Evolutionary conservation across 1,140 invertebrate species (phyloP), one percentile per base, ranked within the genome.

Genomic region (Drepana arcuata): DNA sequence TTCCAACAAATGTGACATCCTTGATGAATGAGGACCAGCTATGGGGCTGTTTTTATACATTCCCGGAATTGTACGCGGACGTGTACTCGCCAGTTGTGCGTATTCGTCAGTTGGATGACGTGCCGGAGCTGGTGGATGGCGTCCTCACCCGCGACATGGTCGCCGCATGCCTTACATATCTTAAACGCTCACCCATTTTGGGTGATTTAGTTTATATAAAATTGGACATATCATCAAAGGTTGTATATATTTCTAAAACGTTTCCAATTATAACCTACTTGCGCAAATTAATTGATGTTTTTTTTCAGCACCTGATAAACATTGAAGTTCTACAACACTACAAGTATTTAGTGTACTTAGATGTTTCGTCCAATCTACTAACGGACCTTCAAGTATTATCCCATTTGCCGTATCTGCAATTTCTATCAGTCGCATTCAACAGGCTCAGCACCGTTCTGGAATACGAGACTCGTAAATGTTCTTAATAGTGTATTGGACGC

Each of bases 11-110:
- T 43, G 49, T 75, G 13, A 79, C 72, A 4, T 18, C 57, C 6
- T 43, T 77, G 2, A 64, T 79, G 59, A 73, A 79, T 38, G 72
- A 77, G 37, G 56, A 66, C 6, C 60, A 75, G 24, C 47, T 63
- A 14, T 82, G 77, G 77, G 74, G 74, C 13, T 72, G 69, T 47
- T 82, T 74, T 48, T 82, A 79, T 47, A 66, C 46, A 10, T 75
- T 79, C 18, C 71, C 74, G 7, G 66, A 74, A 31, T 23, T 75
- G 1, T 82, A 82, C 35, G 48, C 55, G 0, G 71, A 78, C 34
- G 36, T 52, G 0, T 78, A 68, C 33, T 78, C 74, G 0, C 78
- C 75, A 1, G 34, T 64, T 3, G 62, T 74, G 2, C 44, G 28
- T 14, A 57, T 79, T 25, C 48, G 53, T 9, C 40, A 50, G 7